Evolutionary conservation across 2,113 vertebrate genomes (phyloP), one percentile per base, ranked within the genome.

Genomic region (Zosterops borbonicus): DNA sequence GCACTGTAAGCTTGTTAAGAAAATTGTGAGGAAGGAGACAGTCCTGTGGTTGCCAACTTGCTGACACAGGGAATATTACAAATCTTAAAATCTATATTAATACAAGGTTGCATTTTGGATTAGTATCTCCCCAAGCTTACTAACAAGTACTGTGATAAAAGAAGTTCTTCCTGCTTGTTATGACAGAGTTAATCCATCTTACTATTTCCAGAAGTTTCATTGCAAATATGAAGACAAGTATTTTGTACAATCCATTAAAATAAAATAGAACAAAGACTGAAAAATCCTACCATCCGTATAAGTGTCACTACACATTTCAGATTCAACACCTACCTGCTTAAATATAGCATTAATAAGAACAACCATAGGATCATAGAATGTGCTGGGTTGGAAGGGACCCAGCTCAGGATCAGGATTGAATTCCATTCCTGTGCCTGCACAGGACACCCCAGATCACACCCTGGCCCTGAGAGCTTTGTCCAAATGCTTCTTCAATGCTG

Each of bases 321-420:
- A 77, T 83, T 63, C 29, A 86, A 58, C 29, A 50, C 16, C 42
- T 41, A 77, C 31, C 6, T 53, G 35, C 35, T 62, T 58, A 70
- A 75, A 65, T 42, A 70, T 14, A 87, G 13, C 7, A 41, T 28
- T 89, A 64, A 33, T 55, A 80, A 60, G 28, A 87, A 58, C 20
- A 76, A 37, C 21, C 6, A 52, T 35, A 39, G 37, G 33, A 68
- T 44, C 46, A 53, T 4, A 24, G 39, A 46, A 39, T 39, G 19
- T 37, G 33, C 14, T 52, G 46, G 37, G 22, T 19, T 77, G 73
- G 39, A 69, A 53, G 33, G 27, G 9, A 60, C 23, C 8, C 33
- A 37, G 0, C 19, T 55, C 25, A 46, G 41, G 62, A 56, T 23
- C 11, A 52, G 25, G 62, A 68, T 44, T 0, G 1, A 59, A 22